phyloP scores from a whole-genome alignment of 2,797 vertebrate genomes.

The Amazona ochrocephala region DNA sequence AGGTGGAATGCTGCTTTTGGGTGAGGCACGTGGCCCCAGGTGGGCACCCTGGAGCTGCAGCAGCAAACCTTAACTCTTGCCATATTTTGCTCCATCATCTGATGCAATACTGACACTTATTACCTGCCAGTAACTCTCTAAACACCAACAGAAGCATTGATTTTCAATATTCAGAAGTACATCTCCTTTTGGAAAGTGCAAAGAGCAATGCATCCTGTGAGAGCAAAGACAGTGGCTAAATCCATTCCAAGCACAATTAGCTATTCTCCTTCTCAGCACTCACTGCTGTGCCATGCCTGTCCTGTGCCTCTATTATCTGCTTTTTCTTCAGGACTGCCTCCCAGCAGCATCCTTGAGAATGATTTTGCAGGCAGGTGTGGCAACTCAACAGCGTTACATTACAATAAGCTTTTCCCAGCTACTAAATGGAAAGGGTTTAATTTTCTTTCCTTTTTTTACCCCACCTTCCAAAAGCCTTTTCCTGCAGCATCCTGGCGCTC shows the following conservation, averaged over 20 bases:
- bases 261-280: not conserved
- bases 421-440: not conserved
- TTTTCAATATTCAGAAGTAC: not conserved
- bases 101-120: not conserved
- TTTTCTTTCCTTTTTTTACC: not conserved
- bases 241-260: not conserved
- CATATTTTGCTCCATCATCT: not conserved
- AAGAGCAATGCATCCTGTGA: not conserved
- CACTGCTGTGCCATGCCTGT: not conserved
- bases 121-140: not conserved
- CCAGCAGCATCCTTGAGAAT: not conserved
- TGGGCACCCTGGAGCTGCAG: not conserved
- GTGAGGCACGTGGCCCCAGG: accelerated
- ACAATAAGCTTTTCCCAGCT: not conserved
- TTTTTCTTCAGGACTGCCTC: not conserved
- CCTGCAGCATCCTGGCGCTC: not conserved
- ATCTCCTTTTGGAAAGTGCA: not conserved
- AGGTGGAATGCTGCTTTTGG: not conserved
- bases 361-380: not conserved
- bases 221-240: not conserved
- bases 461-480: not conserved
- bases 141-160: not conserved
- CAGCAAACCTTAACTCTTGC: not conserved
- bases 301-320: not conserved
- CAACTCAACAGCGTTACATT: not conserved